These are phyloP conservation scores for Onychomys arenicola DNA, from an alignment of 2,797 vertebrate genomes.

Conservation along the genomic window DNA sequence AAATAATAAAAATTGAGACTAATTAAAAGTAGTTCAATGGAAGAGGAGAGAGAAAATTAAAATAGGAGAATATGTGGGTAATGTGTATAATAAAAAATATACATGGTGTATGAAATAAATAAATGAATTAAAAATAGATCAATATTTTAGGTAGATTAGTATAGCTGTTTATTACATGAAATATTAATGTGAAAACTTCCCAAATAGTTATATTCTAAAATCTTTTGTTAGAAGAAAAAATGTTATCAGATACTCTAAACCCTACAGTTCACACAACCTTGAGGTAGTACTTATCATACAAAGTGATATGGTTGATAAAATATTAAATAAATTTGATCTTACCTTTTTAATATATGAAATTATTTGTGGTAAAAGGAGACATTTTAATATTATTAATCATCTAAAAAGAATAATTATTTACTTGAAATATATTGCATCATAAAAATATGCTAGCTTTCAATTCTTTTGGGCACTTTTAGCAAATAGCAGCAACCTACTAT, in stretches of 20 bases:
- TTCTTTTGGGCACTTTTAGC: constrained; percentile 8
- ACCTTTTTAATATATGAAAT: constrained; percentile 41
- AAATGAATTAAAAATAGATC: not conserved
- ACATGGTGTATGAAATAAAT: not conserved
- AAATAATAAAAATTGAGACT: constrained; percentile 37
- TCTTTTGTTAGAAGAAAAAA: not conserved
- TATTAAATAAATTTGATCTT: not conserved
- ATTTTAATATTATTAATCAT: not conserved
- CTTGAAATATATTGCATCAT: not conserved
- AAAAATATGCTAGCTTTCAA: constrained; percentile 3
- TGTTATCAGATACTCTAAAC: not conserved
- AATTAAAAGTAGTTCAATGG: constrained; percentile 46
- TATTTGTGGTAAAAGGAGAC: constrained; percentile 15
- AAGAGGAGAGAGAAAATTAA: not conserved
- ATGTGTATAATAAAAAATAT: not conserved
- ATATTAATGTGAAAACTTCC: not conserved
- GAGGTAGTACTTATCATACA: not conserved
- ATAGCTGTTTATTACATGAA: constrained; percentile 5
- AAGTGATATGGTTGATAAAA: not conserved
- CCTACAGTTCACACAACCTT: not conserved
- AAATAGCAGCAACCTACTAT: not conserved
- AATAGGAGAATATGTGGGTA: not conserved
- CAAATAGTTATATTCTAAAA: constrained; percentile 29
- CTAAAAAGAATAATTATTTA: constrained; percentile 31
- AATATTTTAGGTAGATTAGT: constrained; percentile 34